Conservation (phyloP, 2,113 vertebrate genomes). For the Callaeas wilsoni region DNA sequence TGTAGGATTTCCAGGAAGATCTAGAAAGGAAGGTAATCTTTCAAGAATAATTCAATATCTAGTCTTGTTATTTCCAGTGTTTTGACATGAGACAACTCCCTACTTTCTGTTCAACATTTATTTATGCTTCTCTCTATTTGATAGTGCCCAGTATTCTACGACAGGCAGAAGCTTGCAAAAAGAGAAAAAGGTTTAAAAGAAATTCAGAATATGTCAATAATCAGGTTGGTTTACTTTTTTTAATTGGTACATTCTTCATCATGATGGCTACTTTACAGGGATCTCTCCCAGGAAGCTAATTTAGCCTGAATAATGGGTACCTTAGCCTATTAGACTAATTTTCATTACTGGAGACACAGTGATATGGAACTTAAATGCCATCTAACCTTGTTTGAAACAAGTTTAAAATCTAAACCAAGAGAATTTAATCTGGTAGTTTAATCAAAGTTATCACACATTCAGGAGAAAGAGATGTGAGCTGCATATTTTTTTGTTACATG, state of each 20-base stretch:
- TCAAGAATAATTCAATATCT: neutral
- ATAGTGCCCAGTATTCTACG: neutral
- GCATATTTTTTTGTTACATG: neutral
- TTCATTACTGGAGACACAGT: conserved; percentile 31
- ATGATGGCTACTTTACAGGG: conserved; percentile 31
- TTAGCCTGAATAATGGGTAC: conserved; percentile 41
- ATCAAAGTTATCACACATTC: conserved; percentile 25
- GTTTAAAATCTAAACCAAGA: conserved; percentile 22
- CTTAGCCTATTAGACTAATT: conserved; percentile 48
- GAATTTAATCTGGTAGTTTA: conserved; percentile 29
- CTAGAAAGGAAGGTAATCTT: neutral
- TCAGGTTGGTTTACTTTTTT: conserved; percentile 39
- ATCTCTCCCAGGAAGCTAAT: conserved; percentile 52
- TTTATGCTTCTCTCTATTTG: neutral
- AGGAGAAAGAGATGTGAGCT: neutral
- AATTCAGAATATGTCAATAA: conserved; percentile 38
- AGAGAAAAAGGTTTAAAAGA: neutral
- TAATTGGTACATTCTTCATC: conserved; percentile 44
- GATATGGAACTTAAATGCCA: conserved; percentile 29
- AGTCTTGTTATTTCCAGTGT: too few species aligned
- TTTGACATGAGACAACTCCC: neutral
- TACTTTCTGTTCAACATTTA: neutral
- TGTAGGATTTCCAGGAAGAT: neutral
- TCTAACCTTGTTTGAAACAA: conserved; percentile 25
- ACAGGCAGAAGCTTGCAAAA: neutral